Conservation (phyloP, 1,140 invertebrate genomes). For the Bombus superbus region DNA sequence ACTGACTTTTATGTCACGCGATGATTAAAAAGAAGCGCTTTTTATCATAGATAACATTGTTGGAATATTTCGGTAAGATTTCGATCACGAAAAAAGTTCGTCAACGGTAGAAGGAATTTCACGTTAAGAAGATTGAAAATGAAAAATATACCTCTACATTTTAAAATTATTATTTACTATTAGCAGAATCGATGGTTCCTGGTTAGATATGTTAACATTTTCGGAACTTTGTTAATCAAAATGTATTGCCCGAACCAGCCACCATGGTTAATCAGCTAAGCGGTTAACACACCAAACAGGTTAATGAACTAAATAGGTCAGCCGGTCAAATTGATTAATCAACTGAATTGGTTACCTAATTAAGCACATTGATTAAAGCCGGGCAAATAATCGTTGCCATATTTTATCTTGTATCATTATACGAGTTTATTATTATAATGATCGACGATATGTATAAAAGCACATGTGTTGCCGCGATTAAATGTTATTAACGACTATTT, state of each 20-base stretch:
- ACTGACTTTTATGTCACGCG: not conserved
- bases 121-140: not conserved
- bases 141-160: not conserved
- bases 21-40: not conserved
- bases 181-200: not conserved
- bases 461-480: not conserved
- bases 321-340: constrained; percentile 47
- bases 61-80: not conserved
- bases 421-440: constrained; percentile 4
- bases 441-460: not conserved
- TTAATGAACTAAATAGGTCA: constrained; percentile 44
- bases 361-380: constrained; percentile 35
- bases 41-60: too few species aligned
- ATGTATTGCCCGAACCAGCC: not conserved
- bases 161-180: too few species aligned
- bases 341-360: constrained; percentile 41
- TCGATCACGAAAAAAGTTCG: not conserved
- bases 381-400: not conserved
- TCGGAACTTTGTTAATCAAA: constrained; percentile 1
- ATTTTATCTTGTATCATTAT: constrained; percentile 14
- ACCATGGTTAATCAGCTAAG: constrained; percentile 22
- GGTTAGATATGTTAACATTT: not conserved
- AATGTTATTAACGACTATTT: not conserved
- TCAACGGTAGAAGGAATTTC: not conserved
- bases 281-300: constrained; percentile 34